phyloP scores from a whole-genome alignment of 2,113 vertebrate species.

The Theropithecus gelada region DNA sequence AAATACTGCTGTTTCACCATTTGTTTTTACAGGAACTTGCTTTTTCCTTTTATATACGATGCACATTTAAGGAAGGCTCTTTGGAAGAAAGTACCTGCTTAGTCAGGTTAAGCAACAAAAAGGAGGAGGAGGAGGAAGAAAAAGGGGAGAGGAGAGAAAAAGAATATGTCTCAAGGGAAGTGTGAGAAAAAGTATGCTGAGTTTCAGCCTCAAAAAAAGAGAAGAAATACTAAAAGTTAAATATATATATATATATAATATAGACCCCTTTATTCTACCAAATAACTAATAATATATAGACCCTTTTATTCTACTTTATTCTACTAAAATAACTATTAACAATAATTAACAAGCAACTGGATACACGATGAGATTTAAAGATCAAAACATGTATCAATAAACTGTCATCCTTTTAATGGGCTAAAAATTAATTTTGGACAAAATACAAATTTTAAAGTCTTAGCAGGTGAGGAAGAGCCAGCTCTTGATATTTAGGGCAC shows the following conservation, averaged over 20 bases:
- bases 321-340: not conserved
- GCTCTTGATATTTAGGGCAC: not conserved
- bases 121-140: rapidly evolving
- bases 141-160: not conserved
- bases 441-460: not conserved
- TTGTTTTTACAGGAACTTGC: not conserved
- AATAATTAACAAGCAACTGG: not conserved
- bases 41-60: not conserved
- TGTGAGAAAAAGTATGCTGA: not conserved
- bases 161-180: not conserved
- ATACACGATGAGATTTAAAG: not conserved
- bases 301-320: not conserved
- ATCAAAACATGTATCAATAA: not conserved
- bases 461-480: not conserved
- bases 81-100: not conserved
- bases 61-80: not conserved
- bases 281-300: not conserved
- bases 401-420: not conserved
- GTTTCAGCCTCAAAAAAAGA: not conserved
- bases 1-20: not conserved
- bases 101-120: not conserved
- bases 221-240: not conserved
- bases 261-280: not conserved
- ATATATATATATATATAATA: not conserved
- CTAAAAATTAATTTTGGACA: not conserved